These are phyloP conservation scores for Scylla paramamosain DNA, from an alignment of 1,140 invertebrate species.

Conservation along the genomic window DNA sequence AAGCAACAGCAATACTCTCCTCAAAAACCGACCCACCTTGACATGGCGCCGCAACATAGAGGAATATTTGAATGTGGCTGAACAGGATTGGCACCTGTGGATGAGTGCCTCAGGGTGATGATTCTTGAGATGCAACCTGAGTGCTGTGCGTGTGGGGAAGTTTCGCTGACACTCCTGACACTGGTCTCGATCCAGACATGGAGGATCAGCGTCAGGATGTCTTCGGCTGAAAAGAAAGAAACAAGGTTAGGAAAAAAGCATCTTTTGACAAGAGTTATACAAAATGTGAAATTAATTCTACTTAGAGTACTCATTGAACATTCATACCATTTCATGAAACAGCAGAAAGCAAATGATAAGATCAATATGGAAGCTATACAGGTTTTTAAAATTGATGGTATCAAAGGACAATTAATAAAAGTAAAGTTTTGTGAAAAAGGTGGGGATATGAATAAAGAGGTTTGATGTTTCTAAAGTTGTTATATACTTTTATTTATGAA, in stretches of 20 bases:
- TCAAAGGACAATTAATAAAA: too few relatives aligned
- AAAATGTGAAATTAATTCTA: too few relatives aligned
- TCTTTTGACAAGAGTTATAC: too few relatives aligned
- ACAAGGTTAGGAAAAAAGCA: background rate
- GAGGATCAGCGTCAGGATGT: background rate
- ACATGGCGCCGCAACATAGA: background rate
- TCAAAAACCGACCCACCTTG: slow-evolving; percentile 13
- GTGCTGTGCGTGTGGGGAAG: slow-evolving; percentile 1
- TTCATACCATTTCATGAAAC: too few relatives aligned
- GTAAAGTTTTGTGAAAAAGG: too few relatives aligned
- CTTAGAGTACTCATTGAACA: too few relatives aligned
- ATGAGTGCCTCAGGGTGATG: background rate
- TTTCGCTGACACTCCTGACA: background rate
- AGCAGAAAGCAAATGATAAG: too few relatives aligned
- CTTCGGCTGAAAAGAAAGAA: background rate
- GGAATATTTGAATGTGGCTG: slow-evolving; percentile 36
- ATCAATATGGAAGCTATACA: too few relatives aligned
- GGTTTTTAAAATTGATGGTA: too few relatives aligned
- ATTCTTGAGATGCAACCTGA: slow-evolving; percentile 7
- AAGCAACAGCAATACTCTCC: background rate
- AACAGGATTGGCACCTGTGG: background rate
- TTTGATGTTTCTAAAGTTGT: too few relatives aligned
- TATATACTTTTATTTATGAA: too few relatives aligned
- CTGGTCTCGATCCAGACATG: background rate
- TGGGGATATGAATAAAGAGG: too few relatives aligned